These are phyloP conservation scores for Saguinus imperator DNA, from an alignment of 2,113 vertebrate species.

Conservation along the genomic window DNA sequence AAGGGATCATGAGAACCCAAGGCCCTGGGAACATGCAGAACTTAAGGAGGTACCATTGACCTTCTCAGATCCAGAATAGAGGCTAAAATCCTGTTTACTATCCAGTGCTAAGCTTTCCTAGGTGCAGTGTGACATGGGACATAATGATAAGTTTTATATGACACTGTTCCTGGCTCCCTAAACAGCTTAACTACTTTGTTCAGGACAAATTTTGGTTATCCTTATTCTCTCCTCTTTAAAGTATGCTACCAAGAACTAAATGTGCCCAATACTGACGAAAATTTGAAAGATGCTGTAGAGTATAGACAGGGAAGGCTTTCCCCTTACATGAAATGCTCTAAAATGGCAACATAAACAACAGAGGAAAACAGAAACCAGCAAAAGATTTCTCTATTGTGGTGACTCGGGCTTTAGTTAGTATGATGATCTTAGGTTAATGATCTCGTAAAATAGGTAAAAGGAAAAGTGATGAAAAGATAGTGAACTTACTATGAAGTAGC, in stretches of 20 bases:
- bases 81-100: neutral
- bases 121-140: neutral
- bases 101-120: neutral
- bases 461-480: neutral
- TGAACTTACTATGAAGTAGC: neutral
- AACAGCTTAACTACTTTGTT: neutral
- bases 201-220: neutral
- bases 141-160: neutral
- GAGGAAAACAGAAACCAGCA: neutral
- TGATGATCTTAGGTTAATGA: neutral
- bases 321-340: neutral
- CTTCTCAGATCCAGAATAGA: neutral
- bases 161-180: neutral
- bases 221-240: neutral
- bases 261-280: neutral
- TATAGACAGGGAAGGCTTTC: neutral
- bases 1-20: neutral
- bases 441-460: neutral
- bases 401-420: neutral
- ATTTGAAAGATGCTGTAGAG: neutral
- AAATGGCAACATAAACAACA: neutral
- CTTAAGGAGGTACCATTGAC: neutral
- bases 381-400: neutral
- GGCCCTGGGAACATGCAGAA: conserved; percentile 14
- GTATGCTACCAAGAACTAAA: neutral